A percentile compares a stretch with the other conserved stretches of the same genome.
These are phyloP conservation scores for Thymelicus acteon DNA, from an alignment of 2,888 invertebrate genomes.

Conservation along the genomic window DNA sequence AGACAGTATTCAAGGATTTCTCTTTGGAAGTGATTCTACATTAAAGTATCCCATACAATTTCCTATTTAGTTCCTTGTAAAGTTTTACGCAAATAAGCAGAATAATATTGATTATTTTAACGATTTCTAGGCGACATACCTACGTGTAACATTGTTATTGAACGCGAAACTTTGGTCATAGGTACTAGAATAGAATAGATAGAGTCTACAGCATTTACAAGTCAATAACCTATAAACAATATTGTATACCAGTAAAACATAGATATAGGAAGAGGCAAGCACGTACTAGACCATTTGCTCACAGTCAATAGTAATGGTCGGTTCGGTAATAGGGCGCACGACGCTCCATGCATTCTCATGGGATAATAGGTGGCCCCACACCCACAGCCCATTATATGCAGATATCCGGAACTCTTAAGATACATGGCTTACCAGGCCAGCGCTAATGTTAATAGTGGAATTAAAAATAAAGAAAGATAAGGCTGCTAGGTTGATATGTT, in stretches of 20 bases:
- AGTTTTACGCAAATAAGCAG: too few species aligned
- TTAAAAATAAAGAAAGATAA: not conserved
- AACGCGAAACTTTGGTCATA: too few species aligned
- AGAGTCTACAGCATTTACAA: not conserved
- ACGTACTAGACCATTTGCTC: slow-evolving; percentile 34
- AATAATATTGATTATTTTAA: too few species aligned
- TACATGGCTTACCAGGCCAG: slow-evolving; percentile 40
- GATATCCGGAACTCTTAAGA: slow-evolving; percentile 60
- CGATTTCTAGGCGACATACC: too few species aligned
- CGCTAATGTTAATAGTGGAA: slow-evolving; percentile 24
- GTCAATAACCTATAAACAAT: slow-evolving; percentile 12
- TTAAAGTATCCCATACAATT: too few species aligned
- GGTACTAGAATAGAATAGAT: too few species aligned
- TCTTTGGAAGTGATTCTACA: too few species aligned
- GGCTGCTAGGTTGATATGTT: not conserved
- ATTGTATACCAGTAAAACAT: slow-evolving; percentile 16
- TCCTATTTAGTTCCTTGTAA: too few species aligned
- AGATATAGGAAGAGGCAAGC: slow-evolving; percentile 24
- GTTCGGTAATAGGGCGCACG: slow-evolving; percentile 37
- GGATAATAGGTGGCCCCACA: slow-evolving; percentile 64
- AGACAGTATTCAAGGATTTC: too few species aligned
- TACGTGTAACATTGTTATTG: too few species aligned
- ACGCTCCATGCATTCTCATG: slow-evolving; percentile 60
- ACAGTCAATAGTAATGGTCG: slow-evolving; percentile 33
- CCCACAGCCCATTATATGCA: slow-evolving; percentile 79